These are phyloP conservation scores for Ibycter americanus DNA, from an alignment of 2,797 vertebrate species.

Conservation along the genomic window DNA sequence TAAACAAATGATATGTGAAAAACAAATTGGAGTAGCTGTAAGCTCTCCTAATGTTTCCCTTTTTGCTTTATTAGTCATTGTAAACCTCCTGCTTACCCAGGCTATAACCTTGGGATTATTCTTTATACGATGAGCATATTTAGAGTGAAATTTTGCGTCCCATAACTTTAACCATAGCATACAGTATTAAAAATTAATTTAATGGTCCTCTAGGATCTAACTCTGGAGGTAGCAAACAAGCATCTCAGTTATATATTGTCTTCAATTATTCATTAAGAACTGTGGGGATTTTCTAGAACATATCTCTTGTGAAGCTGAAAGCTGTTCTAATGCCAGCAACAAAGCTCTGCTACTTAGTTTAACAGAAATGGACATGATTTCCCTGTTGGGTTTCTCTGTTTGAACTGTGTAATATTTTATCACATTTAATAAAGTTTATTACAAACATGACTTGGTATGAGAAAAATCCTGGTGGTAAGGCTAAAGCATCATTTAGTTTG, in stretches of 20 bases:
- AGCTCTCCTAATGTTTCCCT: not conserved
- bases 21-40: not conserved
- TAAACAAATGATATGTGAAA: not conserved
- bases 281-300: slow-evolving; percentile 23
- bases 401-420: slow-evolving; percentile 36
- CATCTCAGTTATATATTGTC: not conserved
- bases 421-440: slow-evolving; percentile 27
- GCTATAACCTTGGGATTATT: not conserved
- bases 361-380: slow-evolving; percentile 39
- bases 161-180: slow-evolving; percentile 17
- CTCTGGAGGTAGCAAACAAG: slow-evolving; percentile 46
- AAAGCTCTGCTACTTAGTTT: slow-evolving; percentile 29
- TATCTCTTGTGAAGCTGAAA: not conserved
- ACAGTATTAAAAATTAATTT: slow-evolving; percentile 59
- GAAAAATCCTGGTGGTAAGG: not conserved
- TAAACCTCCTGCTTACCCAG: not conserved
- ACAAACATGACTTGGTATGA: not conserved
- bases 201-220: slow-evolving; percentile 35
- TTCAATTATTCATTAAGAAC: slow-evolving; percentile 63
- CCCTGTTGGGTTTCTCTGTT: slow-evolving; percentile 24
- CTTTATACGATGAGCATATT: not conserved
- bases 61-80: not conserved
- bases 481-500: slow-evolving; percentile 20
- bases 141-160: not conserved
- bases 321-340: not conserved